These are phyloP conservation scores for Thyatira batis DNA, from an alignment of 2,888 invertebrate genomes.

Conservation along the genomic window DNA sequence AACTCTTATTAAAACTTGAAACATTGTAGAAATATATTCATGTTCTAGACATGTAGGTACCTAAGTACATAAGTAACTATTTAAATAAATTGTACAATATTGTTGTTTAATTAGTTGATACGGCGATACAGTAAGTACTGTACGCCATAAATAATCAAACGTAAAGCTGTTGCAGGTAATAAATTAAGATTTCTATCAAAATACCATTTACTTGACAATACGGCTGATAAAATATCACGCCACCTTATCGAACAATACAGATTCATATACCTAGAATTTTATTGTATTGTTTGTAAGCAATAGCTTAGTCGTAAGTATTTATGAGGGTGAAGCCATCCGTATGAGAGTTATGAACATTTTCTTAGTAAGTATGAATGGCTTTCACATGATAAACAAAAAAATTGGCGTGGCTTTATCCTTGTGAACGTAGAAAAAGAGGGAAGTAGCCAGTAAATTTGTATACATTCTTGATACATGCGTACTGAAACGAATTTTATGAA, in stretches of 20 bases:
- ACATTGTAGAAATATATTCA: no score
- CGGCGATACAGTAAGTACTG: neutral
- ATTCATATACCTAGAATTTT: neutral
- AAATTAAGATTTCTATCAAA: neutral
- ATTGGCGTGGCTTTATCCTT: no score
- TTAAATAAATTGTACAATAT: neutral
- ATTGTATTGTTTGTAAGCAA: neutral
- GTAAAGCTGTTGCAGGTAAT: neutral
- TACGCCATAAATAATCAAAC: neutral
- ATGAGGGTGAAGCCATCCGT: neutral
- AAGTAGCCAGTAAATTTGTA: no score
- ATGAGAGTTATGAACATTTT: neutral
- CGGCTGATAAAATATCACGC: neutral
- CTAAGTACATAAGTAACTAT: no score
- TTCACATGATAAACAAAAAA: no score
- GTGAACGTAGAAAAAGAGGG: no score
- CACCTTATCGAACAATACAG: neutral
- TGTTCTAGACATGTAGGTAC: no score
- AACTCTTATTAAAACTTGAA: neutral
- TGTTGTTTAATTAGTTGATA: no score
- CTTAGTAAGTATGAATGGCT: no score
- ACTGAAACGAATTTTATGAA: neutral
- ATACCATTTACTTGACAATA: neutral
- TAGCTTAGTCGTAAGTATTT: neutral
- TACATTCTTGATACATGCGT: neutral